Base-by-base conservation (phyloP, 2,113 vertebrate species). In the Acrocephalus kingi region DNA sequence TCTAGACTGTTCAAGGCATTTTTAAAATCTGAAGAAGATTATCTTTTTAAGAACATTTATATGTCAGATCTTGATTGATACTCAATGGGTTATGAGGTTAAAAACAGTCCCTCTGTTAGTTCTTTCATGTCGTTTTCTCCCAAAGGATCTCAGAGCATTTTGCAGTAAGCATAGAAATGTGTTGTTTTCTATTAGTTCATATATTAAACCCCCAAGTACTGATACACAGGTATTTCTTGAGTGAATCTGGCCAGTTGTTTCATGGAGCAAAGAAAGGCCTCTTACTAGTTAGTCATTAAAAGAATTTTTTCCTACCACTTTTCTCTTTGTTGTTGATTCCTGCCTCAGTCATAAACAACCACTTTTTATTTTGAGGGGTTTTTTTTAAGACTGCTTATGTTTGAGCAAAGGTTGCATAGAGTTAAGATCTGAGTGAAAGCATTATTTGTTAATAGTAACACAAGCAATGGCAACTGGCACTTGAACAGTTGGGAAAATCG, bases 311-410 rank as follows among this genome's bases (percentile, higher is more conserved):
- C 6, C 51, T 13, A 1, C 41, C 56, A 27, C 11, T 72, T 92
- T 94, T 23, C 45, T 93, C 45, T 43, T 25, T 46, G 49, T n/a
- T 61, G 2, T 83, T 66, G 58, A 62, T 87, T 92, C 41, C 41
- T 72, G 11, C 62, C 48, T 83, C 41, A 67, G 45, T 31, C 43
- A 45, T 17, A 39, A 25, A 22, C 51, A 81, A 43, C 41, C n/a
- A 39, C 17, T 61, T 90, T 17, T 48, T 75, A 3, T 27, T 62
- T 43, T 1, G 6, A 11, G 2, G 0, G 1, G n/a, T n/a, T 49
- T 63, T 87, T 85, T 85, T 31, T 18, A 52, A 56, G 54, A 51
- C 25, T 79, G 9, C 24, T 84, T 45, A 7, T 7, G 4, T 79
- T 69, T 62, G 28, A 79, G 66, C 14, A 27, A 58, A 68, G 28